phyloP scores from a whole-genome alignment of 2,113 vertebrate genomes.

The Zosterops borbonicus region DNA sequence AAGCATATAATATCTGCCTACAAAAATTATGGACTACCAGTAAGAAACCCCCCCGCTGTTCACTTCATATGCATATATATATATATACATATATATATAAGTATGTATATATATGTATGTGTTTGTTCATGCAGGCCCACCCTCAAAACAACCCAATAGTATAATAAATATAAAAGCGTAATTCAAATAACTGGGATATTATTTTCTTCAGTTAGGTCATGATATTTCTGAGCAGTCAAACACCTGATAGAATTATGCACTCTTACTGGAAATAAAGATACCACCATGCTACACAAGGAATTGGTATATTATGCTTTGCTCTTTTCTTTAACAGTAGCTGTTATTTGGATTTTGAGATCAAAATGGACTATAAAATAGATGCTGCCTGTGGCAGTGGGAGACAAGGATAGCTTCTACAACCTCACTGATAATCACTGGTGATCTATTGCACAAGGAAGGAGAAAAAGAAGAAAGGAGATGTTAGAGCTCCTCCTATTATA shows the following conservation, averaged over 20 bases:
- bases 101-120: accelerated
- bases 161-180: neutral
- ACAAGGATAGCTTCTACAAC: neutral
- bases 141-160: neutral
- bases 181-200: neutral
- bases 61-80: neutral
- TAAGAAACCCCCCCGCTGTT: accelerated
- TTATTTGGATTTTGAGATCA: neutral
- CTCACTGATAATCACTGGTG: neutral
- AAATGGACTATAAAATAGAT: neutral
- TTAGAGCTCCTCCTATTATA: neutral
- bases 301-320: neutral
- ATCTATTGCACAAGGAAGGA: neutral
- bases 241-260: neutral
- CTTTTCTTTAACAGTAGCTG: neutral
- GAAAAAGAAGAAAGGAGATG: neutral
- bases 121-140: neutral
- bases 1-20: neutral
- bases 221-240: neutral
- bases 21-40: neutral
- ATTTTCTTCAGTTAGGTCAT: neutral
- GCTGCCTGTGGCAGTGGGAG: neutral
- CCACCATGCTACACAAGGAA: neutral
- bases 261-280: neutral
- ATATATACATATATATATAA: accelerated